phyloP scores from a whole-genome alignment of 2,113 vertebrate species.

The Pantherophis guttatus region DNA sequence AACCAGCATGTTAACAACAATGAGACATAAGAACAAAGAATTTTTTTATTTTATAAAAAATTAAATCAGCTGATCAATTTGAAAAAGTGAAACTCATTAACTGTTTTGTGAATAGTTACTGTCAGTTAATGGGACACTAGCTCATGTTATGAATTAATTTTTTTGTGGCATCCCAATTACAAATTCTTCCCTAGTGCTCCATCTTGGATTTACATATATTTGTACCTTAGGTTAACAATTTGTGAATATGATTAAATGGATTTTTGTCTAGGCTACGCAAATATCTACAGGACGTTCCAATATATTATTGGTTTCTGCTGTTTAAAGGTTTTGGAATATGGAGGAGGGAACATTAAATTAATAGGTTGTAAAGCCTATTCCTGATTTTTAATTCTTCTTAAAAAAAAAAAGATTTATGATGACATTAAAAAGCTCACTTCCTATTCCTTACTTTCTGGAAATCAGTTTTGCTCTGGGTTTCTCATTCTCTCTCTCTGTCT shows the following conservation, averaged over 20 bases:
- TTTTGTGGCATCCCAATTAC: not conserved
- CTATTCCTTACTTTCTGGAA: not conserved
- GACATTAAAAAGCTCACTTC: not conserved
- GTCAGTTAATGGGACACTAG: not conserved
- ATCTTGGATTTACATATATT: not conserved
- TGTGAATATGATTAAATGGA: not conserved
- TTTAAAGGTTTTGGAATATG: not conserved
- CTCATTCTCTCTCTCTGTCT: not conserved
- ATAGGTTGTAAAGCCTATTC: not conserved
- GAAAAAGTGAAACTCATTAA: not conserved
- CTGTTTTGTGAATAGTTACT: not conserved
- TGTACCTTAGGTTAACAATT: not conserved
- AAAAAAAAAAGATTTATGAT: not conserved
- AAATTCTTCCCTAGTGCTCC: not conserved
- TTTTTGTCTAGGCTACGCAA: not conserved
- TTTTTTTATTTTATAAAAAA: not conserved
- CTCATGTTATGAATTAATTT: not conserved
- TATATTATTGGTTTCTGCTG: not conserved
- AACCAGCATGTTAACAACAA: not conserved
- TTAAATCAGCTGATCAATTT: not conserved
- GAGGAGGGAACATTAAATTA: not conserved
- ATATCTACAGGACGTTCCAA: not conserved
- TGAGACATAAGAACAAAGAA: not conserved
- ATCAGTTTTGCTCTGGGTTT: not conserved
- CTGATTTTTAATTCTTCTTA: not conserved